Evolutionary conservation across 2,888 invertebrate genomes (phyloP), one percentile per base, ranked within the genome.

Genomic region (Steromphala cineraria): DNA sequence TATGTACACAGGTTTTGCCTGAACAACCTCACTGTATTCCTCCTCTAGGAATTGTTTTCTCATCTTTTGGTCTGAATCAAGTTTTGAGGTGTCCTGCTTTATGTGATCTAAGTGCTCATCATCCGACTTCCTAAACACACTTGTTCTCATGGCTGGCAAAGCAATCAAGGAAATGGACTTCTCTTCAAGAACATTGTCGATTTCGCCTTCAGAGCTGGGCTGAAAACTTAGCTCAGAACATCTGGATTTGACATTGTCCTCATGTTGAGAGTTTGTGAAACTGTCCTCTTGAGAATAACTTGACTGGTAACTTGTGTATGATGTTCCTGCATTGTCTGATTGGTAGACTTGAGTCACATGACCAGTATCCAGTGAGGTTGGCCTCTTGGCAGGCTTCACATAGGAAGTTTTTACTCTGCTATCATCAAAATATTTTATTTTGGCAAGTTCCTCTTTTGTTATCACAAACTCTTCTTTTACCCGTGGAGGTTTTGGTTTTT

Each of bases 391-490:
- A 31, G 40, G 17, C 17, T 75, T 19, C 24, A 53, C 53, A 53
- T 28, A 31, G 55, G 76, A 31, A 8, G 31, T 24, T 31, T n/a
- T 53, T n/a, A 28, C 24, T 17, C 28, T 55, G 55, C n/a, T 76
- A 17, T 55, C 53, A 19, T 76, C 53, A 53, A 76, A 24, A 71
- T 40, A 71, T 71, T 71, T 71, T 2, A 71, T 71, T 36, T 71
- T 81, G 24, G 83, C 78, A 46, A 91, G 84, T 71, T 91, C 91
- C 77, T 89, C 89, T n/a, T 85, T 82, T 17, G 90, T 87, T 40
- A 91, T 82, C n/a, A 91, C 87, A 87, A 91, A 90, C 79, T 89
- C 89, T 78, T 91, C 90, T 67, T 89, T 89, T 56, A 79, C 79
- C 17, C 71, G 67, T 31, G 80, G 75, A 19, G 56, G 56, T 15